phyloP scores from a whole-genome alignment of 2,797 vertebrate genomes.

The Artibeus lituratus region DNA sequence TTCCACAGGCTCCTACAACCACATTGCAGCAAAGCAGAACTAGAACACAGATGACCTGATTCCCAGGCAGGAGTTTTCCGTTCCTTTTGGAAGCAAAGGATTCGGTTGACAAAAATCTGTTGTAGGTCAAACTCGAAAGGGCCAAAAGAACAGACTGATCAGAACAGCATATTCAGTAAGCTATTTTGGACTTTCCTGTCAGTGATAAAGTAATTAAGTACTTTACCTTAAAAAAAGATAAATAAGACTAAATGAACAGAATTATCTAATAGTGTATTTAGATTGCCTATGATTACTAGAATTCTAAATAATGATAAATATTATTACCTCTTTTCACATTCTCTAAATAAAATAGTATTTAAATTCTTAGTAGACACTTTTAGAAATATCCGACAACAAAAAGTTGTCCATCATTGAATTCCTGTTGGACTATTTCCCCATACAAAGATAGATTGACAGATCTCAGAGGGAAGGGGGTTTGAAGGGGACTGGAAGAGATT shows the following conservation, averaged over 20 bases:
- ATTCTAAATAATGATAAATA: neutral
- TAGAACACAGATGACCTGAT: neutral
- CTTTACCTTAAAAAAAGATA: neutral
- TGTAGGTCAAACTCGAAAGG: constrained; percentile 26
- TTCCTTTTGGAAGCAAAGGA: constrained; percentile 17
- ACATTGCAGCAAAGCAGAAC: neutral
- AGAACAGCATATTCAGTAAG: neutral
- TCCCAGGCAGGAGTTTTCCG: neutral
- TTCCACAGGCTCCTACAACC: neutral
- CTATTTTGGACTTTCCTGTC: neutral
- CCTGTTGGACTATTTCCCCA: neutral
- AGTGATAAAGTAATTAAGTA: neutral
- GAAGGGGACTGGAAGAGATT: no score
- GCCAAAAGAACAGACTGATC: neutral
- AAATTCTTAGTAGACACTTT: neutral
- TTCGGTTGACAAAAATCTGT: constrained; percentile 23
- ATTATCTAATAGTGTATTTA: neutral
- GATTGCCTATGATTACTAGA: neutral
- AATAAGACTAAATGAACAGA: neutral
- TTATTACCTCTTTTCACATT: neutral
- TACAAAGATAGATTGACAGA: neutral
- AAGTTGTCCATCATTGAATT: neutral
- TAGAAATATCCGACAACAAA: neutral
- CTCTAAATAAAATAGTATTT: constrained; percentile 17
- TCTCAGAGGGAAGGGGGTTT: no score